Percentiles rank a stretch among this genome's conserved stretches.
Conservation (phyloP, 2,888 invertebrate species). For the Prostheceraeus crozeri region DNA sequence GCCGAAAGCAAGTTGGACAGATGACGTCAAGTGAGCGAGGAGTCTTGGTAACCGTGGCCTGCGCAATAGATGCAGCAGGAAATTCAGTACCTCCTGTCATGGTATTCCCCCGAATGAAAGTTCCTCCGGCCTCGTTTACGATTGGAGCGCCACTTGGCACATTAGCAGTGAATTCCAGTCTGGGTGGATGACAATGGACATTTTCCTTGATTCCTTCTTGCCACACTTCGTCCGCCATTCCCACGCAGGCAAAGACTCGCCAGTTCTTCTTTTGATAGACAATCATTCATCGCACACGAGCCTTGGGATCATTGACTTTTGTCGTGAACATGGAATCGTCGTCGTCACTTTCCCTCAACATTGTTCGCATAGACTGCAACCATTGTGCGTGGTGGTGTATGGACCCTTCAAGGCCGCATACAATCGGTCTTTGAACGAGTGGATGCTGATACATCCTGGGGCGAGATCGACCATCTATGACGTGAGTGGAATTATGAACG, state of each 20-base stretch:
- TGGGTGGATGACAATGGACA: constrained; percentile 11
- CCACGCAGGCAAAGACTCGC: neutral
- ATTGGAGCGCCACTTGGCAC: constrained; percentile 2
- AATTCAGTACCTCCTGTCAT: constrained; percentile 4
- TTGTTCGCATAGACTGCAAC: no score
- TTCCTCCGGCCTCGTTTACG: neutral
- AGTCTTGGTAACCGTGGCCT: neutral
- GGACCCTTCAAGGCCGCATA: no score
- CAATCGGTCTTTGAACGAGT: no score
- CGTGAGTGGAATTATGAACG: no score
- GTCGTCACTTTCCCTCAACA: no score
- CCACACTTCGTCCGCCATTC: neutral
- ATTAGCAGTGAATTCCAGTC: neutral
- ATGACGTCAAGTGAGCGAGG: constrained; percentile 17
- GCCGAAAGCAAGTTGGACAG: neutral
- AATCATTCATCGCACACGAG: constrained; percentile 2
- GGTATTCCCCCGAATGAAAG: neutral
- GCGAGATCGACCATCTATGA: no score
- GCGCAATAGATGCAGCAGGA: neutral
- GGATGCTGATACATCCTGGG: no score
- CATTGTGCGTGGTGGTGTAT: no score
- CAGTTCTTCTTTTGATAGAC: constrained; percentile 17
- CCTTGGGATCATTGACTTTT: no score
- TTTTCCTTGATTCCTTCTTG: constrained; percentile 10
- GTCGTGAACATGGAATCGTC: no score